Conservation (phyloP, 2,797 vertebrate species). For the Gymnoscopelus braueri region DNA sequence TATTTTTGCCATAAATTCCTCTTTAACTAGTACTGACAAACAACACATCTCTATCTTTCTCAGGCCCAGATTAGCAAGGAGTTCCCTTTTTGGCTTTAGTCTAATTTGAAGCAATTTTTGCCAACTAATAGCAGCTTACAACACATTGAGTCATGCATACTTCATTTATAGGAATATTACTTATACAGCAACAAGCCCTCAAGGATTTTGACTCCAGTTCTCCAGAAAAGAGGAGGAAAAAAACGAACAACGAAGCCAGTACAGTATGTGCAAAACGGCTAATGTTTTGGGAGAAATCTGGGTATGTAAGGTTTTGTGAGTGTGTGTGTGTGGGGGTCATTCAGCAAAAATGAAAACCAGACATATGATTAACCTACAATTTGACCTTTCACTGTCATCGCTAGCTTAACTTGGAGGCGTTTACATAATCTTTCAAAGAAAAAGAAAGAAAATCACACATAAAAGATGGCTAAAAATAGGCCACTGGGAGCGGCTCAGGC, state of each 20-base stretch:
- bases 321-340: conserved; percentile 22
- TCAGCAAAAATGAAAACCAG: conserved; percentile 64
- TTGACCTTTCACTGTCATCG: conserved; percentile 69
- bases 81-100: no score
- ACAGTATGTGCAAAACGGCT: conserved; percentile 47
- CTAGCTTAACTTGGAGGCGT: conserved; percentile 49
- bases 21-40: no score
- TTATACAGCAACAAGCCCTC: conserved; percentile 32
- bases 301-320: background rate
- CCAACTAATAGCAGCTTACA: no score
- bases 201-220: conserved; percentile 17
- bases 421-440: conserved; percentile 47
- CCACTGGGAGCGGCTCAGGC: conserved; percentile 36
- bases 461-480: conserved; percentile 53
- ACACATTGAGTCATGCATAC: no score
- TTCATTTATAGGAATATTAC: conserved; percentile 18
- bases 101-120: no score
- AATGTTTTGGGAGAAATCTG: background rate
- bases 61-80: no score
- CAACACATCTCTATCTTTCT: no score
- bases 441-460: conserved; percentile 36
- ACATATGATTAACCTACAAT: conserved; percentile 69
- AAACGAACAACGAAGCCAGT: no score
- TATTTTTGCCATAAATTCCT: no score
- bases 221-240: conserved; percentile 6